phyloP scores from a whole-genome alignment of 1,140 invertebrate genomes.

The Teleogryllus occipitalis region DNA sequence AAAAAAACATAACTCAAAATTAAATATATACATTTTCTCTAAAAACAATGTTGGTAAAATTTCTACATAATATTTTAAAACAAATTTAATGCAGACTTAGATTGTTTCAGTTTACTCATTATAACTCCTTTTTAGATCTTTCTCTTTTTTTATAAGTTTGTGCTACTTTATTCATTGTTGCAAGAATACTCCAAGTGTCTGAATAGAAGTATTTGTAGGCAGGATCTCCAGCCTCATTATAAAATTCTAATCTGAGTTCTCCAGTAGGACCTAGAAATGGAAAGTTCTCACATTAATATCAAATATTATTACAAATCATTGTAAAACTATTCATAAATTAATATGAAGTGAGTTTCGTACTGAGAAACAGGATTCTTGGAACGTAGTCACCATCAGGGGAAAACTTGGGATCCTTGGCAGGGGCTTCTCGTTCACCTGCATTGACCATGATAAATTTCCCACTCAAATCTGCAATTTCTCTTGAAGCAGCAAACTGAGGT shows the following conservation, averaged over 20 bases:
- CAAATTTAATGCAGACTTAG: too few species aligned
- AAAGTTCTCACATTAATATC: neutral
- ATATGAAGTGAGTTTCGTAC: slow-evolving; percentile 28
- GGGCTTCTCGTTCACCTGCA: slow-evolving; percentile 46
- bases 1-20: too few species aligned
- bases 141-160: neutral
- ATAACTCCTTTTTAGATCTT: neutral
- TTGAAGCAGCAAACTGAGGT: slow-evolving; percentile 44
- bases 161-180: slow-evolving; percentile 38
- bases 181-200: slow-evolving; percentile 40
- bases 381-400: slow-evolving; percentile 50
- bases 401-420: slow-evolving; percentile 37
- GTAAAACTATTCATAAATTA: neutral
- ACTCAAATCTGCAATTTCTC: slow-evolving; percentile 45
- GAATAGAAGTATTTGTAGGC: slow-evolving; percentile 53
- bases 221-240: slow-evolving; percentile 46
- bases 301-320: slow-evolving; percentile 8
- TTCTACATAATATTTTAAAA: too few species aligned
- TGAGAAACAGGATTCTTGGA: slow-evolving; percentile 45
- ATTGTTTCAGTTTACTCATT: too few species aligned
- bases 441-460: slow-evolving; percentile 53
- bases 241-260: slow-evolving; percentile 40
- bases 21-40: neutral
- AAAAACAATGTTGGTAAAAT: neutral
- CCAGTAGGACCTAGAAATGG: slow-evolving; percentile 38